Base-by-base conservation (phyloP, 2,888 invertebrate genomes). In the Pachydiplax longipennis region DNA sequence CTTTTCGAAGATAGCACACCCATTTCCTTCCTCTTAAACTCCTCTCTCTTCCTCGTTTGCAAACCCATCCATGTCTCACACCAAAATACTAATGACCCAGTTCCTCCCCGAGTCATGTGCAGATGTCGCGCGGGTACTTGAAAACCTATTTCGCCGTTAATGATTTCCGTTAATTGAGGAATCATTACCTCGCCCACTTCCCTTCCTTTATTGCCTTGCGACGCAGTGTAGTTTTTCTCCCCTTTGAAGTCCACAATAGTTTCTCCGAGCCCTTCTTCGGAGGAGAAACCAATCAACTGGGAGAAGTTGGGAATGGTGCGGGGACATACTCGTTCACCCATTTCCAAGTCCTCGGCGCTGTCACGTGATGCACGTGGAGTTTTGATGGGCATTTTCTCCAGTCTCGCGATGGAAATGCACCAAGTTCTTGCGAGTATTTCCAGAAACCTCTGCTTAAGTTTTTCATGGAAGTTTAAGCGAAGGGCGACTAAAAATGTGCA, bases 141-240 rank as follows among this genome's bases (percentile, higher is more conserved):
- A 31, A 53, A 83, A 83, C 83, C 83, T 83, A 83, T 83, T 83
- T 58, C 83, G 31, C 35, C 83, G 58, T 83, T 83, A 83, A 83
- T 83, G 83, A 83, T 83, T 83, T 83, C 83, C 83, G 83, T 83
- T 83, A 83, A 83, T 83, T 83, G 83, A 83, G 83, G 31, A 83
- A 83, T 83, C 83, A 83, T 83, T 83, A 53, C 83, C 83, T 58
- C 83, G 83, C 83, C 58, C 82, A 25, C 82, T 83, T 35, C 58
- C 58, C 58, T 22, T 53, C 58, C 53, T 15, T 58, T 35, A 58
- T 83, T 25, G 58, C 53, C 83, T 83, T 48, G 44, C 25, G n/a
- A 6, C 83, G 18, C 15, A 25, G 48, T 53, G 25, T 53, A 8
- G 15, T 82, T n/a, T 25, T 48, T 48, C n/a, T 40, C 10, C 18